Percentiles rank a stretch among this genome's conserved stretches.
phyloP scores from a whole-genome alignment of 37 sponge, comb jelly and placozoan genomes.

The Aplysina aerophoba region DNA sequence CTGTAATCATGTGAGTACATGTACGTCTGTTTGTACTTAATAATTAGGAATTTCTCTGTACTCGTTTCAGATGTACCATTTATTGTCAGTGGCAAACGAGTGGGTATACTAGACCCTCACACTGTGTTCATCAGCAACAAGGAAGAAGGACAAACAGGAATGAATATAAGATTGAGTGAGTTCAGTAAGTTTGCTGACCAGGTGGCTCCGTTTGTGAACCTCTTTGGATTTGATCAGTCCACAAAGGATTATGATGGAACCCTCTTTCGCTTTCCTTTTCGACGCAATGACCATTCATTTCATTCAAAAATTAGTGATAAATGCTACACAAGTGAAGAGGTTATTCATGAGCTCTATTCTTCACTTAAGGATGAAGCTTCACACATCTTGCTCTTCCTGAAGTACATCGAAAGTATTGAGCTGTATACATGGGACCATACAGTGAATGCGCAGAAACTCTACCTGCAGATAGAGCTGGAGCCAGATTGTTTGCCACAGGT shows the following conservation, averaged over 20 bases:
- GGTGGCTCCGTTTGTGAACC: conserved; percentile 60
- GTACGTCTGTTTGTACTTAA: too few species aligned
- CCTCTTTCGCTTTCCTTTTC: conserved; percentile 78
- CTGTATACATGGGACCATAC: conserved; percentile 37
- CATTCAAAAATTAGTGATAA: conserved; percentile 47
- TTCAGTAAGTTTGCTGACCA: conserved; percentile 46
- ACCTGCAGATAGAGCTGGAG: neutral
- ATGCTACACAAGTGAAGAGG: conserved; percentile 22
- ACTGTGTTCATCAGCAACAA: neutral
- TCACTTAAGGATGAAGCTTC: conserved; percentile 36
- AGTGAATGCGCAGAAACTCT: neutral
- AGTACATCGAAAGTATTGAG: conserved; percentile 44
- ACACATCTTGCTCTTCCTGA: conserved; percentile 66
- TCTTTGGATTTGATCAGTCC: conserved; percentile 68
- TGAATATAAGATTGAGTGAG: neutral
- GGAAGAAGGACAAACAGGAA: neutral
- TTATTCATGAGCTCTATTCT: conserved; percentile 12
- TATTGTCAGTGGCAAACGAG: conserved; percentile 49
- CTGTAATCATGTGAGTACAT: too few species aligned
- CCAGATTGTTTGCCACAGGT: neutral
- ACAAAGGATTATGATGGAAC: conserved; percentile 67
- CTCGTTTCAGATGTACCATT: conserved; percentile 61
- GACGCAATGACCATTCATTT: neutral
- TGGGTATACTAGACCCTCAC: conserved; percentile 68
- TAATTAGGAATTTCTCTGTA: too few species aligned